These are phyloP conservation scores for Diachasmimorpha longicaudata DNA, from an alignment of 1,140 invertebrate genomes.

Conservation along the genomic window DNA sequence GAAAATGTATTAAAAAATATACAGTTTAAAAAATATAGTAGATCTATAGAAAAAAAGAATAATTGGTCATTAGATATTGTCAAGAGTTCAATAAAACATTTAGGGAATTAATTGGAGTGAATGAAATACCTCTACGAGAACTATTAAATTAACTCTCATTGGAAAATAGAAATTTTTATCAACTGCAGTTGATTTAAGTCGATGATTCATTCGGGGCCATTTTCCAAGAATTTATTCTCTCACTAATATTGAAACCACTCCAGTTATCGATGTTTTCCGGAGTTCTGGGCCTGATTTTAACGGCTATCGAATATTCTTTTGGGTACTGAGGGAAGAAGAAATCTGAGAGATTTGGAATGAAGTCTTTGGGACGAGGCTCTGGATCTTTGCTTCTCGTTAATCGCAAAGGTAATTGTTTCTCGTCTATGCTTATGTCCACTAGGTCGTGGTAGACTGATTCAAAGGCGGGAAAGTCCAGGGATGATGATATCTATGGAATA, in stretches of 20 bases:
- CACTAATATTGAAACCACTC: conserved; percentile 45
- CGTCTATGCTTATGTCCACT: conserved; percentile 47
- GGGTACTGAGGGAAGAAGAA: conserved; percentile 44
- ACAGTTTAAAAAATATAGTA: neutral
- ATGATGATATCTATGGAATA: conserved; percentile 43
- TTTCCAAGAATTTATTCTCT: conserved; percentile 48
- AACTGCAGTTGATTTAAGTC: neutral
- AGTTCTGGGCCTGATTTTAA: conserved; percentile 28
- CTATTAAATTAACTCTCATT: no score
- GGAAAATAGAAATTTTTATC: no score
- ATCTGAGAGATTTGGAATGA: conserved; percentile 42
- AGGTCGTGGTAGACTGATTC: conserved; percentile 53
- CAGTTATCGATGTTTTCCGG: conserved; percentile 37
- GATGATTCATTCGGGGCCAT: conserved; percentile 31
- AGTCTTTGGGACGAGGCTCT: conserved; percentile 43
- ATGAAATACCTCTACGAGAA: no score
- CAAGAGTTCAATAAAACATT: neutral
- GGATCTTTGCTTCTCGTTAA: conserved; percentile 48
- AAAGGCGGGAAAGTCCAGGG: conserved; percentile 46
- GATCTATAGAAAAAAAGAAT: neutral
- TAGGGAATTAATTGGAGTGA: neutral
- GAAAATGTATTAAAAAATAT: neutral
- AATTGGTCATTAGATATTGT: neutral
- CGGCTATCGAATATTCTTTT: conserved; percentile 40
- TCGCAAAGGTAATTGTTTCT: conserved; percentile 42